Evolutionary conservation across 2,888 invertebrate genomes (phyloP), one percentile per base, ranked within the genome.

Genomic region (Trissolcus brochymenae): DNA sequence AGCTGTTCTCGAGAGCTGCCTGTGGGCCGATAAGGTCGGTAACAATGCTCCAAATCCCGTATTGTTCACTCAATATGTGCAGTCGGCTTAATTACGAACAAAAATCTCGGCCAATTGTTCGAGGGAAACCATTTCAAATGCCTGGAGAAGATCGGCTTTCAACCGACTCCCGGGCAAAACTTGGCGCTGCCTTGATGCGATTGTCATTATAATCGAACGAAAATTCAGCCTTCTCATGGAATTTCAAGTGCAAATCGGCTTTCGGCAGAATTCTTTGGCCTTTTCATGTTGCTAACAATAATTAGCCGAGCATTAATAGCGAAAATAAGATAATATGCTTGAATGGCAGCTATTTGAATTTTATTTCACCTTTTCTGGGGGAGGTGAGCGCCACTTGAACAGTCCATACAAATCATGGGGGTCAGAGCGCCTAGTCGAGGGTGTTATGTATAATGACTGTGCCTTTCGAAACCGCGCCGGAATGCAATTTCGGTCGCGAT

Each of bases 11-110:
- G 61, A 73, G 79, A 78, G 82, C 82, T 81, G 84, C 82, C 78
- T 73, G 80, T 61, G 78, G 79, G 78, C 82, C 82, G 85, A 85
- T 85, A 85, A 85, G 82, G 83, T 84, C 80, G 80, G 81, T 79
- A 85, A 86, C 86, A 87, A 86, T 86, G 83, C 86, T 78, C 84
- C 80, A 85, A 86, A 85, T 86, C 86, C 85, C 79, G 83, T 82
- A 87, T 87, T 87, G 86, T 87, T 84, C 83, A 75, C 76, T 83
- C 84, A 82, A 84, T 85, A 82, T 78, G 81, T 80, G 77, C 81
- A 84, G 80, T 80, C 81, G 82, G 84, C 84, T 86, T 86, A 87
- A 87, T 86, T 86, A 85, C 83, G 83, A 81, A 71, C 83, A 85
- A 86, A 86, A 85, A 82, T 84, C 80, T 76, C 68, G 67, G 80